Evolutionary conservation across 2,888 invertebrate species (phyloP), one percentile per base, ranked within the genome.

Genomic region (Camptogramma bilineatum): DNA sequence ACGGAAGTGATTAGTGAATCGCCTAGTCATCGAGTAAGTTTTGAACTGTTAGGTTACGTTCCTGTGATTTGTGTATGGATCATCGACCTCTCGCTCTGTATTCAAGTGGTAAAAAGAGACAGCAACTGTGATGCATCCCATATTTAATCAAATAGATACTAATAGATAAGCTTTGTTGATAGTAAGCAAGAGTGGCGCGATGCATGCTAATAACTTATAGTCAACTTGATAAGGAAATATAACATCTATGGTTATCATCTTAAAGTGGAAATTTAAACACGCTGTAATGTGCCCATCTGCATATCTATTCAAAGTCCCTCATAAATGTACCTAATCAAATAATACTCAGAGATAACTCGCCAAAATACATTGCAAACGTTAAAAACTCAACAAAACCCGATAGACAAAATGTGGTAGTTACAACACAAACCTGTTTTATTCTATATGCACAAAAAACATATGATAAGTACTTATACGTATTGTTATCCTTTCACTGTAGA

Each of bases 121-220:
- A 39, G 18, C 13, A 24, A 55, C 7, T 39, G 42, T 21, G n/a
- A 16, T 13, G 0, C 31, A 17, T 44, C 44, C 10, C 1, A 39
- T 9, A 8, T 8, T 31, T 34, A 48, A 24, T 52, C 18, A 39
- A 34, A 52, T 18, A 24, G 28, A 28, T 4, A 39, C 10, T 21
- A 34, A 13, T 17, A 28, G 18, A 13, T 46, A 56, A 31, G 8
- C 50, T 31, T n/a, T 44, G 57, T 8, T 54, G 44, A 46, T 46
- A 47, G 19, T 48, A 51, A 50, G 44, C 42, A 34, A 55, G 39
- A 52, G 19, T 19, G 46, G 5, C 18, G 54, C 31, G 51, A 53
- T 67, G 70, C 64, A 68, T 70, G 13, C 9, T 66, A 70, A 70
- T 64, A 53, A 61, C 34, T 16, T 44, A 13, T 13, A 19, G 24